A percentile compares a stretch with the other conserved stretches of the same genome.
Evolutionary conservation across 2,888 invertebrate species (phyloP).

Genomic region (Melinaea menophilus): DNA sequence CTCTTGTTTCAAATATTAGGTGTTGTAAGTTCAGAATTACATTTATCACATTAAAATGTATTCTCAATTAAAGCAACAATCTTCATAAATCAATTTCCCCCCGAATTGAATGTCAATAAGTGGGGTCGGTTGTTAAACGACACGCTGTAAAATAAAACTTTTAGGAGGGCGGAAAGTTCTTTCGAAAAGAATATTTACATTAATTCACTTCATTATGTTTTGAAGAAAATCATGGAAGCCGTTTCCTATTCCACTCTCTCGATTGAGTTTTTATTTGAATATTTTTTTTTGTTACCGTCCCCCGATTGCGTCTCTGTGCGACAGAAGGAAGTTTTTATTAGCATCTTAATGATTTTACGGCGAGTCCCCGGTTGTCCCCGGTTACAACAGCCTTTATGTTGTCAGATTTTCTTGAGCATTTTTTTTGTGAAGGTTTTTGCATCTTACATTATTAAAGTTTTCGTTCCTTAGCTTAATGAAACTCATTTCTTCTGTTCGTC

Average conservation of each 20-base stretch:
- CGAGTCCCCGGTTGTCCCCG: conserved; percentile 76
- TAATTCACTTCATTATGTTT: conserved; percentile 80
- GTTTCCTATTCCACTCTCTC: conserved; percentile 69
- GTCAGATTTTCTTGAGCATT: conserved; percentile 79
- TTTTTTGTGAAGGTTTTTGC: conserved; percentile 74
- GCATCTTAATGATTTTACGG: conserved; percentile 80
- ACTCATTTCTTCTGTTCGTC: conserved; percentile 78
- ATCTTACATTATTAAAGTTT: conserved; percentile 79
- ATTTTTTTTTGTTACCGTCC: conserved; percentile 69
- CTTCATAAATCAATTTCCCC: conserved; percentile 79
- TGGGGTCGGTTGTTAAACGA: conserved; percentile 76
- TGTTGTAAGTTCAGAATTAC: conserved; percentile 25
- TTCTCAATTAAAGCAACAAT: conserved; percentile 75
- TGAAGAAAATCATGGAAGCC: conserved; percentile 77
- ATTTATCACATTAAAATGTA: conserved; percentile 56
- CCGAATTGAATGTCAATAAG: conserved; percentile 79
- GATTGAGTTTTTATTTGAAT: conserved; percentile 79
- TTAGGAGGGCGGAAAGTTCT: conserved; percentile 74
- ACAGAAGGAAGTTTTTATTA: conserved; percentile 80
- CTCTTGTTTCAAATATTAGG: background rate
- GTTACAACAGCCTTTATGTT: conserved; percentile 79
- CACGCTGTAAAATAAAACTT: conserved; percentile 77
- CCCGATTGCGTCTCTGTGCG: conserved; percentile 69
- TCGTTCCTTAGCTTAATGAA: conserved; percentile 77
- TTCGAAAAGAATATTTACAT: conserved; percentile 78